Evolutionary conservation across 1,140 invertebrate species (phyloP).

Genomic region (Pararge aegeria): DNA sequence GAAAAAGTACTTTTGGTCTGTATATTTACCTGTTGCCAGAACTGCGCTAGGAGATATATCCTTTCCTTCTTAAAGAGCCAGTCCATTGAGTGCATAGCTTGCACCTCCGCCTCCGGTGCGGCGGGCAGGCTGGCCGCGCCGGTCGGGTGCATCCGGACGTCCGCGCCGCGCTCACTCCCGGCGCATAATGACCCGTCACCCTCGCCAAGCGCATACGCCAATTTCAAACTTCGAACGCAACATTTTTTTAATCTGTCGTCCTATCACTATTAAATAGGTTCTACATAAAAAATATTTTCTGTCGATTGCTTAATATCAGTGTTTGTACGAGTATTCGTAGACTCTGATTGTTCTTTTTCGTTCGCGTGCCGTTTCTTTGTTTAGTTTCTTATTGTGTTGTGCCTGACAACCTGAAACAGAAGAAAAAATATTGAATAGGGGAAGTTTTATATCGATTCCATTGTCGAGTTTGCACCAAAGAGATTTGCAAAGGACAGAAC

Average conservation of each 20-base stretch:
- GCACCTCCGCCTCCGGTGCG: slow-evolving; percentile 86
- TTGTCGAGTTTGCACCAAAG: slow-evolving; percentile 31
- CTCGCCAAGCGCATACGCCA: slow-evolving; percentile 31
- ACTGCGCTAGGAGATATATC: slow-evolving; percentile 94
- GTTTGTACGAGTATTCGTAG: slow-evolving; percentile 19
- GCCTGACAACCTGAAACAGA: slow-evolving; percentile 64
- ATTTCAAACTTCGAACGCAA: slow-evolving; percentile 39
- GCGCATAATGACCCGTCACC: slow-evolving; percentile 57
- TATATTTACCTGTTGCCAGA: slow-evolving; percentile 93
- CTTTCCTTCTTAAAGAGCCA: slow-evolving; percentile 96
- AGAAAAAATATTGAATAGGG: slow-evolving; percentile 62
- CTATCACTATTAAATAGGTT: not conserved
- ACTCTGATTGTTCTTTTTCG: slow-evolving; percentile 44
- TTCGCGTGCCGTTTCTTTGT: slow-evolving; percentile 61
- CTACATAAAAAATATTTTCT: slow-evolving; percentile 22
- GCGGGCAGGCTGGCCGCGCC: slow-evolving; percentile 88
- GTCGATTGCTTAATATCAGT: slow-evolving; percentile 39
- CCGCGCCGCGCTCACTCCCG: slow-evolving; percentile 51
- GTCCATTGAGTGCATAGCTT: slow-evolving; percentile 95
- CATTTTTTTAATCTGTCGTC: slow-evolving; percentile 33
- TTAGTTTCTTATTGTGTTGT: slow-evolving; percentile 53
- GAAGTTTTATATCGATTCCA: slow-evolving; percentile 67
- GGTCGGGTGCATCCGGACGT: slow-evolving; percentile 85
- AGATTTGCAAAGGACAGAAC: not conserved
- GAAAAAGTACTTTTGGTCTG: no score